These are phyloP conservation scores for Acanthisitta chloris DNA, from an alignment of 2,113 vertebrate genomes.

Conservation along the genomic window DNA sequence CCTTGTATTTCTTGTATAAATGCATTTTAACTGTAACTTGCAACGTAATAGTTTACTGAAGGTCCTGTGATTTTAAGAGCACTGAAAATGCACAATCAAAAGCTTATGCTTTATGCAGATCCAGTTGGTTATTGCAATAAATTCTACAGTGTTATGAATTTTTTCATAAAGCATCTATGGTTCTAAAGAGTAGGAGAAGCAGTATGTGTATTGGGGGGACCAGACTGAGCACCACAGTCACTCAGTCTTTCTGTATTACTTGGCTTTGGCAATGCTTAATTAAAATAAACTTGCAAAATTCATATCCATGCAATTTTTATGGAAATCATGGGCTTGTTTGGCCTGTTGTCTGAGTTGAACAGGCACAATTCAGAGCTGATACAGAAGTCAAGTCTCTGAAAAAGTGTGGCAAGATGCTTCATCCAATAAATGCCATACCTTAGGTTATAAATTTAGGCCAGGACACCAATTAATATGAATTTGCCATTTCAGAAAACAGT, in stretches of 20 bases:
- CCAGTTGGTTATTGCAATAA: not conserved
- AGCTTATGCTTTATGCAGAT: not conserved
- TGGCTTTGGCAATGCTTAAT: not conserved
- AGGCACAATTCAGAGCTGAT: not conserved
- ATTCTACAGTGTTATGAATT: not conserved
- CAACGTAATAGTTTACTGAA: not conserved
- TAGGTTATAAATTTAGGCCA: not conserved
- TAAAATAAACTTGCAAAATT: not conserved
- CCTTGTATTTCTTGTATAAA: not conserved
- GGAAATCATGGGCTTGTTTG: not conserved
- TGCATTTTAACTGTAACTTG: not conserved
- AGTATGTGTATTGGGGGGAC: too few relatives aligned
- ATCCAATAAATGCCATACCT: fast-evolving
- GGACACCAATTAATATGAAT: not conserved
- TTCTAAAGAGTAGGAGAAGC: not conserved
- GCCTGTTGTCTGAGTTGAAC: not conserved
- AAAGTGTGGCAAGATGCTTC: not conserved
- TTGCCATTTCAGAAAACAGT: not conserved
- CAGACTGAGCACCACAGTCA: fast-evolving
- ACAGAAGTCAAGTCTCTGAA: not conserved
- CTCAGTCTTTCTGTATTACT: not conserved
- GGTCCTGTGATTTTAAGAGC: not conserved
- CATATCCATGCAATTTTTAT: not conserved
- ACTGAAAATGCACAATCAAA: not conserved
- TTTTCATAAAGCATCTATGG: not conserved